These are phyloP conservation scores for Brachyptera putata DNA, from an alignment of 2,888 invertebrate genomes.

Conservation along the genomic window DNA sequence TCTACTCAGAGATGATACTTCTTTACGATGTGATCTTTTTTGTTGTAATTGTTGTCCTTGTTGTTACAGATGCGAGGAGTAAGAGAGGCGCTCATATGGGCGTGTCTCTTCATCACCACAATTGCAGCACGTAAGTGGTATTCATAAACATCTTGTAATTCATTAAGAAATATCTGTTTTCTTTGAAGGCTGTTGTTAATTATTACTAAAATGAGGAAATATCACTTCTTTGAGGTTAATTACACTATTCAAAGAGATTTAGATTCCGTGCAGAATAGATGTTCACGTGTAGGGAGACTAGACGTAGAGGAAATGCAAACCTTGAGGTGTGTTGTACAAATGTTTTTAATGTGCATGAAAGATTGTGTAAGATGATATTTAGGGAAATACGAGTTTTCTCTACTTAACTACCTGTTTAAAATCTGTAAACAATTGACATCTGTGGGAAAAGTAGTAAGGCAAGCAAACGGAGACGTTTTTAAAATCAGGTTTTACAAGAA, in stretches of 20 bases:
- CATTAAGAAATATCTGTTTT: not conserved
- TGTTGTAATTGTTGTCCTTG: too few relatives aligned
- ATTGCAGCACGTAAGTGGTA: conserved; percentile 11
- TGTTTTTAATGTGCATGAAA: not conserved
- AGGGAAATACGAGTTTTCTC: not conserved
- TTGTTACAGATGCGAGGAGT: conserved; percentile 12
- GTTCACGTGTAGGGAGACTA: not conserved
- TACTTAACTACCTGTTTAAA: not conserved
- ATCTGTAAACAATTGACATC: not conserved
- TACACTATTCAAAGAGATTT: not conserved
- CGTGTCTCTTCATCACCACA: conserved; percentile 7
- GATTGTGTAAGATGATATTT: not conserved
- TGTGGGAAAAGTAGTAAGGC: not conserved
- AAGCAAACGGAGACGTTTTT: not conserved
- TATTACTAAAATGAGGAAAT: conserved; percentile 11
- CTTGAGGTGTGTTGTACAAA: not conserved
- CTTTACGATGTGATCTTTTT: too few relatives aligned
- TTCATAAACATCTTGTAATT: not conserved
- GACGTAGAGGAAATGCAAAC: conserved; percentile 8
- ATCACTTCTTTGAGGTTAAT: conserved; percentile 16
- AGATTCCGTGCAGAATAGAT: not conserved
- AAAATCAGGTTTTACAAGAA: not conserved
- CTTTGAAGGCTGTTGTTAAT: conserved; percentile 3
- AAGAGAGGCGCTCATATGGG: not conserved
- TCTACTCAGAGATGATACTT: too few relatives aligned